A percentile compares a stretch with the other conserved stretches of the same genome.
These are phyloP conservation scores for Lithophane leautieri DNA, from an alignment of 2,888 invertebrate genomes.

Conservation along the genomic window DNA sequence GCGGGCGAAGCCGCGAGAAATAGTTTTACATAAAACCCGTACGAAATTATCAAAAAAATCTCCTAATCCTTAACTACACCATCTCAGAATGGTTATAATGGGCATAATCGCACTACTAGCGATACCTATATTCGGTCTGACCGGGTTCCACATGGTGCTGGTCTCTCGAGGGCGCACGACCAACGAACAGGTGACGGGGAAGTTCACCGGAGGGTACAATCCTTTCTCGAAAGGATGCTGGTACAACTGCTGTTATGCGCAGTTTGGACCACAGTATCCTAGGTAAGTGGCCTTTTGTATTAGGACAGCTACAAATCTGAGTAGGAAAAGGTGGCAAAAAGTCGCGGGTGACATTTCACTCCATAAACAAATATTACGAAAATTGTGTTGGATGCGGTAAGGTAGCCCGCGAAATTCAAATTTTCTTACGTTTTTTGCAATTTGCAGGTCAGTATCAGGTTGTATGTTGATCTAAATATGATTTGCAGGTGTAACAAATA, in stretches of 20 bases:
- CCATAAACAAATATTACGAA: neutral
- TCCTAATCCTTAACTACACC: slow-evolving; percentile 68
- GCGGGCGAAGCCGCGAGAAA: neutral
- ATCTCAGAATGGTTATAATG: slow-evolving; percentile 96
- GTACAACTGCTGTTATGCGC: slow-evolving; percentile 98
- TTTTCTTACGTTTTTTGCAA: too few relatives aligned
- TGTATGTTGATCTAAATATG: too few relatives aligned
- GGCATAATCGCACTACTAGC: slow-evolving; percentile 97
- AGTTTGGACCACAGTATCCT: slow-evolving; percentile 99
- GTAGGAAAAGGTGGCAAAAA: neutral
- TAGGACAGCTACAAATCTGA: neutral
- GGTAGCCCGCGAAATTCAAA: too few relatives aligned
- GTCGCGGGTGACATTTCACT: neutral
- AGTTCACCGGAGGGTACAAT: slow-evolving; percentile 99
- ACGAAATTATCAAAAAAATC: neutral
- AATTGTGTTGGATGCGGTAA: too few relatives aligned
- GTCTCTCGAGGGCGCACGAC: slow-evolving; percentile 99
- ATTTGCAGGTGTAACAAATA: too few relatives aligned
- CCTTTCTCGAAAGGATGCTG: slow-evolving; percentile 99
- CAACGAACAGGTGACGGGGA: slow-evolving; percentile 99
- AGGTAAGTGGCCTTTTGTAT: slow-evolving; percentile 92
- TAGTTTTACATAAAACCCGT: neutral
- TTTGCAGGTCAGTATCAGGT: too few relatives aligned
- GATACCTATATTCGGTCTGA: slow-evolving; percentile 99
- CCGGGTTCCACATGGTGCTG: slow-evolving; percentile 99